Evolutionary conservation across 2,888 invertebrate genomes (phyloP), one percentile per base, ranked within the genome.

Genomic region (Tribolium freemani): DNA sequence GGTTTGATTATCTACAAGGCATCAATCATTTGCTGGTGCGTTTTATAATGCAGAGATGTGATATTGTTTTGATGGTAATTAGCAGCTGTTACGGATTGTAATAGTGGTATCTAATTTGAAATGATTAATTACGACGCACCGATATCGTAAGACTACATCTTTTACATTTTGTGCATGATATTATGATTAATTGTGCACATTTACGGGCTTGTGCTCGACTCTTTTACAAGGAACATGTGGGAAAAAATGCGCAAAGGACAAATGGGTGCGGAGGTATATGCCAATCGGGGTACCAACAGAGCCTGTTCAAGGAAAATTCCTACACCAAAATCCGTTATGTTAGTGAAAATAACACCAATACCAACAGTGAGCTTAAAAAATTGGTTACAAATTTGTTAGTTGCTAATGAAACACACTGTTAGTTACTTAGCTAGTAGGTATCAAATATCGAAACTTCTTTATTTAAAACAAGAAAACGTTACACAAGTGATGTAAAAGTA

Each of bases 51-150:
- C 80, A 79, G 76, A 75, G 79, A 75, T 76, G 78, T 79, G 78
- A 80, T 82, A 83, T 81, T 82, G 79, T 81, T 81, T 79, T 75
- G 78, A 80, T 78, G 74, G 79, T 83, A 83, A 83, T 83, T 83
- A 83, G 79, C 80, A 80, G 82, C 80, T 80, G 80, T 77, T 78
- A 75, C 75, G 80, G 71, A 78, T 80, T 77, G 77, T 79, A 79
- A 81, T 80, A 80, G 80, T 78, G 80, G 80, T 80, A 81, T 83
- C 80, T 83, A 83, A 82, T 83, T 83, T 82, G 79, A 72, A 78
- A 83, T 83, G 83, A 83, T 83, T 83, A 83, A 83, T 83, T 82
- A 76, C 76, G 57, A 69, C 72, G 68, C 64, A 74, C 77, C 72
- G 74, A 76, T 76, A 75, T 77, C 77, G 70, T 72, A 76, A 72